These are phyloP conservation scores for Zaprionus camerounensis DNA, from an alignment of 1,140 invertebrate species.

Conservation along the genomic window DNA sequence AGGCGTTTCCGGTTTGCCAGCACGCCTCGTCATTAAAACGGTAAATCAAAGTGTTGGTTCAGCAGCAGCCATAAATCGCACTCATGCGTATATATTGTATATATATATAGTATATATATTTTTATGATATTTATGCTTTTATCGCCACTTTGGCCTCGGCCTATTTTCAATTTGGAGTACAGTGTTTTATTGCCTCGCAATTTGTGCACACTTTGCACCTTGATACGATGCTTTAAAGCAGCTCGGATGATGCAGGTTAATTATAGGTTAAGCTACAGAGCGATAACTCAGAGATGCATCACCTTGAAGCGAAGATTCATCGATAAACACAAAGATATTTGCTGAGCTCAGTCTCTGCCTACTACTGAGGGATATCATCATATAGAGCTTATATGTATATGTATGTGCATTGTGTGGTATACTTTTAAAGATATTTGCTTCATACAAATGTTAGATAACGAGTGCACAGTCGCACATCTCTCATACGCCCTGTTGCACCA, in stretches of 20 bases:
- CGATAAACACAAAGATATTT: not conserved
- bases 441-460: not conserved
- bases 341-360: too few relatives aligned
- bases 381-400: too few relatives aligned
- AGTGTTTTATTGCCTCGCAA: not conserved
- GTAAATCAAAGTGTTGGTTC: conserved; percentile 25
- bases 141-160: not conserved
- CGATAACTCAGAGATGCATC: not conserved
- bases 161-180: not conserved
- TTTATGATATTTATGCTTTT: conserved; percentile 11
- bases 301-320: not conserved
- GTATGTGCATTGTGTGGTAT: too few relatives aligned
- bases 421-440: too few relatives aligned
- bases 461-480: not conserved
- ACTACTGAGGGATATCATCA: too few relatives aligned
- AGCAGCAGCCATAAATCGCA: conserved; percentile 2
- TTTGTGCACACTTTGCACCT: not conserved
- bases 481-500: not conserved
- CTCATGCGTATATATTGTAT: not conserved
- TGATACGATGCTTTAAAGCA: not conserved
- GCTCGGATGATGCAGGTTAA: not conserved
- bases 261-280: not conserved
- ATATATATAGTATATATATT: not conserved
- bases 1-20: conserved; percentile 11
- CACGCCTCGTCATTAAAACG: conserved; percentile 15